phyloP scores from a whole-genome alignment of 1,140 invertebrate genomes.

The Caerostris extrusa region DNA sequence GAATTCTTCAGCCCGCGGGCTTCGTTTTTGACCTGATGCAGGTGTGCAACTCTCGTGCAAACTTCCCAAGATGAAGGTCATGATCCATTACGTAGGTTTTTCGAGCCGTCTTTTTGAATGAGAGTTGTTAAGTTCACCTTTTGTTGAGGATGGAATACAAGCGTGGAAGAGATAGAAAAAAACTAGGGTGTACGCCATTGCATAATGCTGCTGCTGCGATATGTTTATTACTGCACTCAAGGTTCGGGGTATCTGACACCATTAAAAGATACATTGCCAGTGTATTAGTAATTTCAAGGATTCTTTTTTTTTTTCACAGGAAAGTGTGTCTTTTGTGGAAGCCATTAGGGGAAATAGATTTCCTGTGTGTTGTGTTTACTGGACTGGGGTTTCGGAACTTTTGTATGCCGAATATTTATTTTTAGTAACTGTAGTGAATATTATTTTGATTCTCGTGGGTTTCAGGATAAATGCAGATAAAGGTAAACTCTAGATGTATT shows the following conservation, averaged over 20 bases:
- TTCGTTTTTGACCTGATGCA: constrained; percentile 27
- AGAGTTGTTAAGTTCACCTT: constrained; percentile 39
- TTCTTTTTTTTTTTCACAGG: background rate
- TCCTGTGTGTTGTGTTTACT: background rate
- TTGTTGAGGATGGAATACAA: constrained; percentile 1
- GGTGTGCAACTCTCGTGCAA: constrained; percentile 18
- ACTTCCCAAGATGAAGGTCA: constrained; percentile 12
- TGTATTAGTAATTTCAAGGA: constrained; percentile 15
- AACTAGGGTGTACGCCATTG: background rate
- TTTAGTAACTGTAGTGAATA: background rate
- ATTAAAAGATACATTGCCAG: constrained; percentile 28
- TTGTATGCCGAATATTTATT: background rate
- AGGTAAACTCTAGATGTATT: too few relatives aligned
- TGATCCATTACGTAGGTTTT: constrained; percentile 17
- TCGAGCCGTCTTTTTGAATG: background rate
- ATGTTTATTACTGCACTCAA: background rate
- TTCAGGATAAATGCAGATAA: too few relatives aligned
- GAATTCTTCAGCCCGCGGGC: background rate
- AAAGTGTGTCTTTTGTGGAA: background rate
- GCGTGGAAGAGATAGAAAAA: background rate
- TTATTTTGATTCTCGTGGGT: too few relatives aligned
- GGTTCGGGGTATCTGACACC: background rate
- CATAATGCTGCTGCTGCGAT: background rate
- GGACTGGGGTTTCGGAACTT: background rate
- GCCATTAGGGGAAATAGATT: background rate